phyloP scores from a whole-genome alignment of 2,797 vertebrate species.

The Crax fasciolata region DNA sequence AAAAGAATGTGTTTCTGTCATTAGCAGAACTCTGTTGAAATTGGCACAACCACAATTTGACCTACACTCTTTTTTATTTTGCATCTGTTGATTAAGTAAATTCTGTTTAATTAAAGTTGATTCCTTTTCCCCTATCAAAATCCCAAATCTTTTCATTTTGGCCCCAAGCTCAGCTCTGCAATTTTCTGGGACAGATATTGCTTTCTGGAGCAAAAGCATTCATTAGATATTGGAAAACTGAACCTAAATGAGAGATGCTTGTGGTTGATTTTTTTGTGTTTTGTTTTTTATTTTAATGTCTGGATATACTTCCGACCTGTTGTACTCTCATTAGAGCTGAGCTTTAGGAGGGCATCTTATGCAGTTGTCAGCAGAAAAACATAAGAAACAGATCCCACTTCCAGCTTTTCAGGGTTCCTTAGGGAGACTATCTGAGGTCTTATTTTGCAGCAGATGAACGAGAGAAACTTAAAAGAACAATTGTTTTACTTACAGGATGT shows the following conservation, averaged over 20 bases:
- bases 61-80: slow-evolving; percentile 58
- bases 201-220: not conserved
- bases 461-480: not conserved
- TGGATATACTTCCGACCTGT: not conserved
- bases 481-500: not conserved
- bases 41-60: slow-evolving; percentile 44
- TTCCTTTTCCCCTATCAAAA: not conserved
- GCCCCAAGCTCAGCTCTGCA: slow-evolving; percentile 32
- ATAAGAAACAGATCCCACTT: not conserved
- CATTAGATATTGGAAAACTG: not conserved
- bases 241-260: not conserved
- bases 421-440: not conserved
- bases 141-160: slow-evolving; percentile 26
- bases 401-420: not conserved
- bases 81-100: slow-evolving; percentile 59
- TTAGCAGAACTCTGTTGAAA: slow-evolving; percentile 57
- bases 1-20: slow-evolving; percentile 54
- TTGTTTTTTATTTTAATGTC: slow-evolving; percentile 9
- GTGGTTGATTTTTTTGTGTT: not conserved
- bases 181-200: not conserved
- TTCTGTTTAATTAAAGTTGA: slow-evolving; percentile 37
- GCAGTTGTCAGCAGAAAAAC: not conserved
- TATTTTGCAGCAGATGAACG: not conserved
- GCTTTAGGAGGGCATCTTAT: not conserved
- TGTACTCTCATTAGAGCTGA: not conserved